A percentile compares a stretch with the other conserved stretches of the same genome.
phyloP scores from a whole-genome alignment of 2,797 vertebrate species.

The Coilia nasus region DNA sequence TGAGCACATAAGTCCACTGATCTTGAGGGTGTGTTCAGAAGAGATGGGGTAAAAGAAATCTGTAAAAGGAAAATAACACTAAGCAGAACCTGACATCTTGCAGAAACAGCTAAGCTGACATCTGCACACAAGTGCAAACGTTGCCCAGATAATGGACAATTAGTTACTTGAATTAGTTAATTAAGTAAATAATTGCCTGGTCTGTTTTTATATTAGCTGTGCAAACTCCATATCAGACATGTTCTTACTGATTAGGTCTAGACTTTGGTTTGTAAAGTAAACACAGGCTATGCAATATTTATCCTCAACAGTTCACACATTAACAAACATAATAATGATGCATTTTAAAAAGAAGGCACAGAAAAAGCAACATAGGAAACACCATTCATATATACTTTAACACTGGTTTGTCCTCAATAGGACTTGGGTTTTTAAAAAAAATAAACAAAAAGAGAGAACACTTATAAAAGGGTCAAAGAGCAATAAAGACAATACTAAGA shows the following conservation, averaged over 20 bases:
- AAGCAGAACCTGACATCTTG: neutral
- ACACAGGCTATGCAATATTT: neutral
- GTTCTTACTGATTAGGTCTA: neutral
- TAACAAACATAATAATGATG: conserved; percentile 32
- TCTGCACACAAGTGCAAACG: neutral
- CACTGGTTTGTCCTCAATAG: neutral
- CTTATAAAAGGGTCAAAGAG: conserved; percentile 26
- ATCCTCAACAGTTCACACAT: neutral
- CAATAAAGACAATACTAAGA: conserved; percentile 22
- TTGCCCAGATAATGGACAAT: conserved; percentile 29
- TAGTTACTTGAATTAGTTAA: conserved; percentile 24
- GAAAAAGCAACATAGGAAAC: conserved; percentile 19
- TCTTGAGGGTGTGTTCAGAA: neutral
- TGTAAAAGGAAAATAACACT: neutral
- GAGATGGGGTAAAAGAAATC: neutral
- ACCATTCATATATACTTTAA: conserved; percentile 11
- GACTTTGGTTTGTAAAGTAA: neutral
- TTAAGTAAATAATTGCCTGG: neutral
- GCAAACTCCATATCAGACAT: neutral
- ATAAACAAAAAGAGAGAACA: conserved; percentile 49
- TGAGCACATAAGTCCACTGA: neutral
- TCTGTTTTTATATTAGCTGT: neutral
- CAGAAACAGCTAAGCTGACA: neutral
- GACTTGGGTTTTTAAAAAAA: conserved; percentile 36
- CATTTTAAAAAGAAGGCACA: conserved; percentile 1